phyloP scores from a whole-genome alignment of 2,888 invertebrate species.

The Callyntrura sp. region DNA sequence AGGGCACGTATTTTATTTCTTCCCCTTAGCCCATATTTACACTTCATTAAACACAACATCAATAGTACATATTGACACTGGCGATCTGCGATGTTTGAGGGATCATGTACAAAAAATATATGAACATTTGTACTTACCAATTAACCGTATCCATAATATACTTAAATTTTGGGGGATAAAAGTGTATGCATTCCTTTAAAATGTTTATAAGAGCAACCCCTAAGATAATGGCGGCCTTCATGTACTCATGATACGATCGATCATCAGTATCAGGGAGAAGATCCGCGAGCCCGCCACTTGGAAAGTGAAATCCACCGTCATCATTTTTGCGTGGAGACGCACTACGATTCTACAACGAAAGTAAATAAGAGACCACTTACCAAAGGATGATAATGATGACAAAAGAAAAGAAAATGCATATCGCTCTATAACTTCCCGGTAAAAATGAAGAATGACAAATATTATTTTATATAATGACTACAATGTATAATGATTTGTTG shows the following conservation, averaged over 20 bases:
- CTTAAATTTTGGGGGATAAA: slow-evolving; percentile 80
- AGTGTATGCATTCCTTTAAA: slow-evolving; percentile 77
- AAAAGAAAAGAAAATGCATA: background rate
- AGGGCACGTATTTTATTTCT: too few relatives aligned
- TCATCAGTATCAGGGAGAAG: slow-evolving; percentile 24
- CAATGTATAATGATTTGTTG: too few relatives aligned
- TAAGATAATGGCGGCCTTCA: slow-evolving; percentile 78
- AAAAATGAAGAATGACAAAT: slow-evolving; percentile 45
- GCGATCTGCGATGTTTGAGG: too few relatives aligned
- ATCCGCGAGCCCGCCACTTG: background rate
- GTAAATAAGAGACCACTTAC: slow-evolving; percentile 3
- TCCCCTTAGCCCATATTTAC: too few relatives aligned
- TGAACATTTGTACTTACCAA: slow-evolving; percentile 81
- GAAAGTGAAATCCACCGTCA: slow-evolving; percentile 12
- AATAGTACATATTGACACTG: too few relatives aligned
- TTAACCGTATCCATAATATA: slow-evolving; percentile 82
- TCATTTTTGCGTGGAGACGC: background rate
- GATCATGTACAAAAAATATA: too few relatives aligned
- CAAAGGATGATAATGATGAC: slow-evolving; percentile 31
- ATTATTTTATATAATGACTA: too few relatives aligned
- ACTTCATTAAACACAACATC: too few relatives aligned
- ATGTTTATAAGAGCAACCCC: slow-evolving; percentile 80
- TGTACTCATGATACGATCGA: slow-evolving; percentile 61
- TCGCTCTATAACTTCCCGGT: background rate
- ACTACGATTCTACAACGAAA: background rate